These are phyloP conservation scores for Ptiloglossa arizonensis DNA, from an alignment of 1,140 invertebrate species.

Conservation along the genomic window DNA sequence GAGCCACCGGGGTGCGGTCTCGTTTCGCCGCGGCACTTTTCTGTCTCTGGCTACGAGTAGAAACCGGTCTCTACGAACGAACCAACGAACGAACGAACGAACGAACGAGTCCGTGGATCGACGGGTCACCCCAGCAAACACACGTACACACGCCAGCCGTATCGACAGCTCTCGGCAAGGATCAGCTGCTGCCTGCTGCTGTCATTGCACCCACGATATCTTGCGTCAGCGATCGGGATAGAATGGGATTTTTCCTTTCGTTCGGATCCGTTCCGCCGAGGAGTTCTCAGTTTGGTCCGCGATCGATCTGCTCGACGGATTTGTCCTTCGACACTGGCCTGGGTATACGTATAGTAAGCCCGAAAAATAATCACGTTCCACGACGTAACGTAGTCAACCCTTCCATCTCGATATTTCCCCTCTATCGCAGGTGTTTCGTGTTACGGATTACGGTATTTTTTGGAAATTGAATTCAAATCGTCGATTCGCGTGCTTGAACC, in stretches of 20 bases:
- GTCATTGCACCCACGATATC: conserved; percentile 49
- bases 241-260: background rate
- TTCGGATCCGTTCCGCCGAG: background rate
- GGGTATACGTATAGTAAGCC: no score
- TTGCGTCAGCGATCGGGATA: conserved; percentile 6
- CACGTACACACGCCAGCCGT: background rate
- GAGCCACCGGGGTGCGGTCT: conserved; percentile 61
- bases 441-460: no score
- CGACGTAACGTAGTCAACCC: no score
- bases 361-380: no score
- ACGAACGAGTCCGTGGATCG: conserved; percentile 28
- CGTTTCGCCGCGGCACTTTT: conserved; percentile 63
- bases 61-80: conserved; percentile 57
- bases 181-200: conserved; percentile 42
- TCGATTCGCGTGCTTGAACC: no score
- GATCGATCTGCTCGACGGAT: background rate
- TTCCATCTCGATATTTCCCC: no score
- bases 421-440: no score
- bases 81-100: conserved; percentile 30
- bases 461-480: no score
- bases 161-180: background rate
- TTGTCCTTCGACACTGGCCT: background rate
- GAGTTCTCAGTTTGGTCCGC: background rate
- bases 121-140: conserved; percentile 7
- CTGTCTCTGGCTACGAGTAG: conserved; percentile 42